Evolutionary conservation across 2,113 vertebrate species (phyloP), one percentile per base, ranked within the genome.

Genomic region (Castor canadensis): DNA sequence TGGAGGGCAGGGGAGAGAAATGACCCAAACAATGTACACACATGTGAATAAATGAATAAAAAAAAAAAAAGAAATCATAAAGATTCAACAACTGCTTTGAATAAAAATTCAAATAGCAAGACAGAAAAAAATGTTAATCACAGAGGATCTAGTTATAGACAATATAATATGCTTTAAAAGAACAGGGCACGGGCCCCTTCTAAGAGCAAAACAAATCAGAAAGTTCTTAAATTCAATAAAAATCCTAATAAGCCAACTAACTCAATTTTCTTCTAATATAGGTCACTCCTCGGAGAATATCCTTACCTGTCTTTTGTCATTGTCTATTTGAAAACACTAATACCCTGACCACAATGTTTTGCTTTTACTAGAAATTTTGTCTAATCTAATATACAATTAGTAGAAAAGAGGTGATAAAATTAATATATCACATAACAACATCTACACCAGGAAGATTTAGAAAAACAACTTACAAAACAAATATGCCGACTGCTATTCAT

Each of bases 221-320:
- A 96, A 83, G 77, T 95, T 97, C 73, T 93, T 81, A 94, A 96
- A 93, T 96, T 89, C 49, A 94, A 96, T 88, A 87, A 90, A 94
- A 85, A 30, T 73, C 43, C n/a, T 76, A 90, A 89, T 60, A 94
- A 96, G 54, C 47, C 52, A 88, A 49, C 45, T 94, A 92, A 95
- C 22, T 91, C 67, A 90, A 90, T 92, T 94, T 90, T 82, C n/a
- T 95, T 71, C 72, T 60, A 91, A 94, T 58, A 67, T 1, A 87
- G 26, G 22, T 19, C 15, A 94, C 73, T 95, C 43, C 84, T 56
- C 86, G 40, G 30, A 93, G 62, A 66, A 64, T 22, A 56, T 24
- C 52, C 49, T 90, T 80, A 93, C 95, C 76, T 56, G 30, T 40
- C 64, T 82, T 93, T 79, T 95, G 67, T 96, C 72, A 87, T 32